Evolutionary conservation across 2,888 invertebrate species (phyloP).

Genomic region (Spilosoma lubricipeda): DNA sequence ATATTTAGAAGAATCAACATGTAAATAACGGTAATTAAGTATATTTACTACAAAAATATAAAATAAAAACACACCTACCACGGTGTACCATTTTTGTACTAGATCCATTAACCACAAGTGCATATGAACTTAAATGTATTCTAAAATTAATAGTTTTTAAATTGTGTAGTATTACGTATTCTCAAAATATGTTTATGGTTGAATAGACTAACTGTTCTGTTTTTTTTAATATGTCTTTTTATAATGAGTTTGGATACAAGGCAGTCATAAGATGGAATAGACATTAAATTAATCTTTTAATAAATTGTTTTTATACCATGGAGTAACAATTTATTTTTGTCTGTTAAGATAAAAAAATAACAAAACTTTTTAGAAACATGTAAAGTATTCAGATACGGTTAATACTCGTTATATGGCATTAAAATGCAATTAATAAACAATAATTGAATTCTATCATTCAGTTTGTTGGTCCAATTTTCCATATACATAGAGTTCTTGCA

Average conservation of each 20-base stretch:
- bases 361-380: not conserved
- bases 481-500: conserved; percentile 24
- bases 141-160: conserved; percentile 32
- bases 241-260: conserved; percentile 35
- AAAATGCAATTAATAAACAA: conserved; percentile 14
- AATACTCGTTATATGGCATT: conserved; percentile 3
- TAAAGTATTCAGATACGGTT: not conserved
- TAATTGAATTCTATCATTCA: conserved; percentile 31
- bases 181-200: conserved; percentile 38
- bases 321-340: conserved; percentile 9
- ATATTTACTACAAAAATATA: conserved; percentile 58
- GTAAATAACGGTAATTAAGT: conserved; percentile 80
- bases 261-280: conserved; percentile 27
- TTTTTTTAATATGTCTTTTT: conserved; percentile 41
- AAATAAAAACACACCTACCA: conserved; percentile 62
- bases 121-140: conserved; percentile 32
- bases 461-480: conserved; percentile 53
- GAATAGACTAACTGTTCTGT: conserved; percentile 47
- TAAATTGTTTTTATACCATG: conserved; percentile 2
- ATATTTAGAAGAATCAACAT: conserved; percentile 85
- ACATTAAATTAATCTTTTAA: not conserved
- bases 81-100: conserved; percentile 75
- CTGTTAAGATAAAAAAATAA: conserved; percentile 25
- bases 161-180: conserved; percentile 43
- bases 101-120: conserved; percentile 34